A percentile compares a stretch with the other conserved stretches of the same genome.
Conservation (phyloP, 2,888 invertebrate genomes). For the Elysia crispata region DNA sequence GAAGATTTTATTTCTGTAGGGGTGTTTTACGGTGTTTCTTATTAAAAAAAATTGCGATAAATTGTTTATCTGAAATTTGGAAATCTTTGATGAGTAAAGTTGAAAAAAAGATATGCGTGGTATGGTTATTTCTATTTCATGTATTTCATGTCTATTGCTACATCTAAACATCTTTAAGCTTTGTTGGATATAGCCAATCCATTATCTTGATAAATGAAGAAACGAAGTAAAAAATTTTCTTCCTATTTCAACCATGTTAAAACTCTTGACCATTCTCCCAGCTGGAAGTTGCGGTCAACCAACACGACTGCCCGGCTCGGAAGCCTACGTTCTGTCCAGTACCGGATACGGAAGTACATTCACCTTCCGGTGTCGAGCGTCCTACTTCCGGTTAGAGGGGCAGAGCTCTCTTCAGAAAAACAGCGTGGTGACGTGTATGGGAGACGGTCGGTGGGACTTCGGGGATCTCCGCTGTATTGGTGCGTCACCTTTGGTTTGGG, state of each 20-base stretch:
- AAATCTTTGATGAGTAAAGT: no score
- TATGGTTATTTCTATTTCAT: no score
- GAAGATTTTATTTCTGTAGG: no score
- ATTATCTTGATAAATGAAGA: no score
- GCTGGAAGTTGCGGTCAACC: conserved; percentile 61
- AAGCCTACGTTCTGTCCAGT: conserved; percentile 51
- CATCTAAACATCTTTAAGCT: no score
- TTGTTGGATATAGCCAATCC: no score
- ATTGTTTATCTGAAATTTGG: no score
- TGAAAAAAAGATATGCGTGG: no score
- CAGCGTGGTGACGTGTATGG: conserved; percentile 90
- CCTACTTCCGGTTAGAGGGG: conserved; percentile 86
- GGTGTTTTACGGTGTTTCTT: no score
- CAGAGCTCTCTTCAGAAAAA: conserved; percentile 89
- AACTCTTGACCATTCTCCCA: conserved; percentile 45
- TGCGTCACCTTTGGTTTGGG: conserved; percentile 52
- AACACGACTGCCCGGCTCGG: conserved; percentile 54
- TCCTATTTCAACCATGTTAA: not conserved
- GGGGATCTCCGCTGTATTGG: conserved; percentile 96
- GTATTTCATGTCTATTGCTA: no score
- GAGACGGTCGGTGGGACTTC: conserved; percentile 97
- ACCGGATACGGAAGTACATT: conserved; percentile 58
- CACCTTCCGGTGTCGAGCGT: conserved; percentile 58
- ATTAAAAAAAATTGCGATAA: no score
- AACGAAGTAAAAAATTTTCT: no score